Evolutionary conservation across 1,140 invertebrate species (phyloP).

Genomic region (Bursaphelenchus mucronatus): DNA sequence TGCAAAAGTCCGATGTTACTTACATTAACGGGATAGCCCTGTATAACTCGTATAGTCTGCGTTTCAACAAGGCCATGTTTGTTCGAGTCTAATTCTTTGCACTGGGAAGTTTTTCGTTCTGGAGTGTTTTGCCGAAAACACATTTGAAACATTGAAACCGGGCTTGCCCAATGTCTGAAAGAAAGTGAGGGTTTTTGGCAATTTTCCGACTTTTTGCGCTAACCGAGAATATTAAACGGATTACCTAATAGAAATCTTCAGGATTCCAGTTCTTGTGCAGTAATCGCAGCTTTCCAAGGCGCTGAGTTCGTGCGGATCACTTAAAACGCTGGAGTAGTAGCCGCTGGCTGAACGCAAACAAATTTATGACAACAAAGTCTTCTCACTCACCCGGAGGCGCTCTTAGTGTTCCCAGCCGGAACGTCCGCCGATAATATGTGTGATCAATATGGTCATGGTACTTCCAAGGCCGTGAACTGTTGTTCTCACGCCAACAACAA

Average conservation of each 20-base stretch:
- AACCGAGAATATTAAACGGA: neutral
- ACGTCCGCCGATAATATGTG: constrained; percentile 6
- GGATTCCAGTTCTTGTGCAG: constrained; percentile 11
- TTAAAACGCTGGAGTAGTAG: constrained; percentile 10
- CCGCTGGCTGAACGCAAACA: no score
- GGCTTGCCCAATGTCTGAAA: constrained; percentile 15
- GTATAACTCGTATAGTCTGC: neutral
- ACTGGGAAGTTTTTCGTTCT: constrained; percentile 1
- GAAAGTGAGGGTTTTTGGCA: neutral
- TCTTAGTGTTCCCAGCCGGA: neutral
- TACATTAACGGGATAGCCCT: constrained; percentile 7
- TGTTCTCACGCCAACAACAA: constrained; percentile 12
- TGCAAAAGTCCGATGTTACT: neutral
- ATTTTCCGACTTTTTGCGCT: neutral
- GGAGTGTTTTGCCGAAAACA: constrained; percentile 5
- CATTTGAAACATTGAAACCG: neutral
- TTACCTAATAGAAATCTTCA: constrained; percentile 13
- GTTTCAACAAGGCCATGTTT: constrained; percentile 12
- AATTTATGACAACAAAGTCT: neutral
- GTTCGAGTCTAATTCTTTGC: constrained; percentile 10
- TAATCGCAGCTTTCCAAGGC: constrained; percentile 7
- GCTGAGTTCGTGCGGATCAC: constrained; percentile 3
- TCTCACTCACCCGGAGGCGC: constrained; percentile 5
- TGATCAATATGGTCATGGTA: constrained; percentile 9
- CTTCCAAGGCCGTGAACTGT: constrained; percentile 4